These are phyloP conservation scores for Adelognathus sp. DNA, from an alignment of 2,888 invertebrate genomes.

Conservation along the genomic window DNA sequence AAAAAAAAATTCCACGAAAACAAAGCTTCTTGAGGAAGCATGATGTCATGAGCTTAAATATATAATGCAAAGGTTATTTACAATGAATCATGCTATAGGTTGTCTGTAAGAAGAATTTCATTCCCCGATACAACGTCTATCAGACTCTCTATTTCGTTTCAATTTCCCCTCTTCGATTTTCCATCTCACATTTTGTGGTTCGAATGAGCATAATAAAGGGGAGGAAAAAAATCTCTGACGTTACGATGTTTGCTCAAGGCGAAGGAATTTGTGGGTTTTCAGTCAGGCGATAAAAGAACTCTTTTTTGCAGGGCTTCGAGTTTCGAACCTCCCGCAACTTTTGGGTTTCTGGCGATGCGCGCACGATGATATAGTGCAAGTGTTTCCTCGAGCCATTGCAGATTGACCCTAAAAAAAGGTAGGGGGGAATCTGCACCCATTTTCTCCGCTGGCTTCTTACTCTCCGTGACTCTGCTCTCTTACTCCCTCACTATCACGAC, in stretches of 20 bases:
- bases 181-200: slow-evolving; percentile 43
- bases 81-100: too few species aligned
- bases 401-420: slow-evolving; percentile 43
- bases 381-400: slow-evolving; percentile 34
- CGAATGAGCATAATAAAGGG: too few species aligned
- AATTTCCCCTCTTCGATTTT: not conserved
- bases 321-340: not conserved
- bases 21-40: too few species aligned
- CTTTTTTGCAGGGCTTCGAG: slow-evolving; percentile 51
- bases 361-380: slow-evolving; percentile 38
- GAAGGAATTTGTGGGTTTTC: slow-evolving; percentile 2
- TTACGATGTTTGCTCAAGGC: slow-evolving; percentile 45
- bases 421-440: too few species aligned
- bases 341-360: not conserved
- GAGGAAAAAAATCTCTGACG: slow-evolving; percentile 48
- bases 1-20: too few species aligned
- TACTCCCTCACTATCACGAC: slow-evolving; percentile 8
- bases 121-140: not conserved
- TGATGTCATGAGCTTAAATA: too few species aligned
- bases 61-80: too few species aligned
- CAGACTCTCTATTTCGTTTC: not conserved
- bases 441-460: not conserved
- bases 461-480: not conserved
- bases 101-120: too few species aligned
- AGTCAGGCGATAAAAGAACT: slow-evolving; percentile 33